Percentiles rank a stretch among this genome's conserved stretches.
Evolutionary conservation across 2,797 vertebrate genomes (phyloP).

Genomic region (Mastacembelus armatus): DNA sequence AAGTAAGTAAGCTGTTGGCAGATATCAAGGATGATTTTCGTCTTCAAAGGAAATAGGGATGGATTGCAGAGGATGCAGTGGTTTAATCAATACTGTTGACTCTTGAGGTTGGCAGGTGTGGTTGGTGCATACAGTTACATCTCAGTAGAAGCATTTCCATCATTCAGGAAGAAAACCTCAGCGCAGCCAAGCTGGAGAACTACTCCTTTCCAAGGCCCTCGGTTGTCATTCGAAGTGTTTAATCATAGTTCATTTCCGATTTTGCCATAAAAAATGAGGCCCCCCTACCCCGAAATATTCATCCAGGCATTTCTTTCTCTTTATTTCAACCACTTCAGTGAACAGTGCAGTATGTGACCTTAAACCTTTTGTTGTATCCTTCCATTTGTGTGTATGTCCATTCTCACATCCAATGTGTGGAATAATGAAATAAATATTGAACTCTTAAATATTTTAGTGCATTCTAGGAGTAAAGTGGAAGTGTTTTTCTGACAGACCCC

Average conservation of each 20-base stretch:
- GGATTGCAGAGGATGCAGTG: constrained; percentile 80
- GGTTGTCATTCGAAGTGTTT: constrained; percentile 38
- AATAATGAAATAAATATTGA: constrained; percentile 82
- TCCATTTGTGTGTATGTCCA: constrained; percentile 69
- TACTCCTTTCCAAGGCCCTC: constrained; percentile 50
- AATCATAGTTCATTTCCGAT: constrained; percentile 51
- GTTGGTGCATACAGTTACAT: constrained; percentile 49
- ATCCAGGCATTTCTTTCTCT: constrained; percentile 32
- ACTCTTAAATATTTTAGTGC: constrained; percentile 82
- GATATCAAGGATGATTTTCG: constrained; percentile 80
- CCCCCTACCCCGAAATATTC: constrained; percentile 47
- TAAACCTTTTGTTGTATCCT: constrained; percentile 68
- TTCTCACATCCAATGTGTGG: constrained; percentile 75
- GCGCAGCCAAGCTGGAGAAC: constrained; percentile 37
- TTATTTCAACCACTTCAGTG: constrained; percentile 8
- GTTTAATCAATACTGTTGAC: constrained; percentile 78
- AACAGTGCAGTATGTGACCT: constrained; percentile 29
- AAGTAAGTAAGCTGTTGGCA: constrained; percentile 81
- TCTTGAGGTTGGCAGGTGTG: constrained; percentile 79
- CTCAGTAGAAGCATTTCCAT: constrained; percentile 69
- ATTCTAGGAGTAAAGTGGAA: constrained; percentile 84
- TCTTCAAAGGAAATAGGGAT: constrained; percentile 84
- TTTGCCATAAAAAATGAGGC: constrained; percentile 6
- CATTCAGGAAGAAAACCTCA: constrained; percentile 62
- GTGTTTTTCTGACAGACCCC: constrained; percentile 82